Base-by-base conservation (phyloP, 2,797 vertebrate genomes). In the Nyctibius grandis region DNA sequence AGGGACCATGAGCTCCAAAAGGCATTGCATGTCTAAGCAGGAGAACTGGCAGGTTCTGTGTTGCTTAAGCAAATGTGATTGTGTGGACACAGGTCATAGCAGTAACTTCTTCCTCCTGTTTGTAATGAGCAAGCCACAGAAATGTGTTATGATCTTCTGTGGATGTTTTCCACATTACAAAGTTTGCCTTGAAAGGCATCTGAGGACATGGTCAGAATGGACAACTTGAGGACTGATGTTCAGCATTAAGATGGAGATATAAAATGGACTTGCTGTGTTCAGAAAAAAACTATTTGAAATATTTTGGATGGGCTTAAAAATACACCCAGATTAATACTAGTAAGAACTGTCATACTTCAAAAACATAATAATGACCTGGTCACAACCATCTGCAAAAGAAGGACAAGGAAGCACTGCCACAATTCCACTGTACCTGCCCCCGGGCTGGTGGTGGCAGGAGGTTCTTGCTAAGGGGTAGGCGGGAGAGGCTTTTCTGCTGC, bases 151-250 rank as follows among this genome's bases (percentile, higher is more conserved):
- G 79, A n/a, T 51, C 33, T 18, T 17, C 61, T 56, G 23, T 45
- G 26, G 31, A 51, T 67, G 65, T 51, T 67, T 91, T 20, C 19
- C 11, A 44, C 11, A 28, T 73, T 79, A 53, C 81, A 94, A 97
- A 97, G 76, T 79, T 95, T 65, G 11, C 83, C 85, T 94, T 93
- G 92, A 96, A 92, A 91, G 87, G 36, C 22, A 31, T 40, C 29
- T 93, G 80, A 83, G 75, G 91, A 94, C 67, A 7, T 48, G 70
- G 31, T 70, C 73, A 33, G 38, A 54, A 36, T 4, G 56, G 83
- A 94, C 91, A 97, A 86, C 88, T 90, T 96, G 69, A 10, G 23
- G 33, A 68, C 89, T 95, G 94, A 96, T 63, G 50, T 93, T 97
- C 96, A 94, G 72, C 90, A 28, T 59, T 61, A 42, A 50, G 42